Evolutionary conservation across 2,113 vertebrate genomes (phyloP), one percentile per base, ranked within the genome.

Genomic region (Dipodomys spectabilis): DNA sequence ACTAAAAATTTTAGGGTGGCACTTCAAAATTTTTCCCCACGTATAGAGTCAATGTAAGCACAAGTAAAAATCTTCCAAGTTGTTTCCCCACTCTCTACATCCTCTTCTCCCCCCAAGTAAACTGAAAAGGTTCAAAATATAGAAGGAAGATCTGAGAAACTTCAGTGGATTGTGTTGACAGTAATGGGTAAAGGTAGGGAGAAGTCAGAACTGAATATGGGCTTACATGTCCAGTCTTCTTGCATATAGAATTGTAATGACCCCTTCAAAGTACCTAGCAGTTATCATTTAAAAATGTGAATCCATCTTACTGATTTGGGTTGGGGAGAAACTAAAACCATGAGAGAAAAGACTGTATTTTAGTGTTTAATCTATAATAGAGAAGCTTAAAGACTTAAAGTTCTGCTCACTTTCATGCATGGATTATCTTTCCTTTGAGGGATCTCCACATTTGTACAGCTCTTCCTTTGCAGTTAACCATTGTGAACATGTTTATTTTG

Each of bases 401-500:
- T 77, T 57, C 19, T 82, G 45, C 44, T 95, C 65, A 30, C 6
- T 35, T 13, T 83, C 11, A 45, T 77, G 93, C 39, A 44, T 28
- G 62, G 32, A 75, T 87, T 90, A 22, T 72, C 62, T 86, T 62
- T 91, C 30, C 72, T n/a, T 90, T 68, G 6, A 69, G 84, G 16
- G 18, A 23, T 87, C 83, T 89, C 73, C 35, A 88, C n/a, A 71
- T n/a, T 30, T 78, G 22, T 60, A 27, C 30, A 27, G 32, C 13
- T 25, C 28, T 65, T 45, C 60, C 60, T 88, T 86, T 71, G 77
- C 32, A 96, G 65, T n/a, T 80, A 81, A 75, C 72, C 25, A 35
- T 62, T 88, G 27, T 39, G 53, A 80, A 35, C 80, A 44, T 91
- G 91, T 95, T 96, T 86, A 19, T 79, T 15, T 80, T 95, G 86